phyloP scores from a whole-genome alignment of 2,888 invertebrate species.

The Teleogryllus oceanicus region DNA sequence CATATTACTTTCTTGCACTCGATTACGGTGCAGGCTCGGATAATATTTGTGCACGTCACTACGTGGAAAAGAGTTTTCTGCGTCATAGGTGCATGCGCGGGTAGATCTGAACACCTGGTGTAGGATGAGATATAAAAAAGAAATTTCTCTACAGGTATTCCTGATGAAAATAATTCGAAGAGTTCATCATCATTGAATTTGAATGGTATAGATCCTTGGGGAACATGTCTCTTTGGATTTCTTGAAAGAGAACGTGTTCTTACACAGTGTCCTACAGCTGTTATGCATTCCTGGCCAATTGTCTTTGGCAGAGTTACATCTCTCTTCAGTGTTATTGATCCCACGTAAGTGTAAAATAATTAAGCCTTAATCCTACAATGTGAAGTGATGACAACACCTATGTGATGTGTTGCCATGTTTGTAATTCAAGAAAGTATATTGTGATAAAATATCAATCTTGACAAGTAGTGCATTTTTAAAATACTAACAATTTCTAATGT shows the following conservation, averaged over 20 bases:
- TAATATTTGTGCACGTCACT: too few species aligned
- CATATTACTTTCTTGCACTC: too few species aligned
- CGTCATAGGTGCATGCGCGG: too few species aligned
- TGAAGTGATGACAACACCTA: too few species aligned
- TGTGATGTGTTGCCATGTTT: too few species aligned
- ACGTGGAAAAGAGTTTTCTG: too few species aligned
- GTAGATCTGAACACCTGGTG: too few species aligned
- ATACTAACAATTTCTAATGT: too few species aligned
- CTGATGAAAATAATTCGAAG: conserved; percentile 52
- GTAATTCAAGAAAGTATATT: too few species aligned
- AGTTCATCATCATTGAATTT: conserved; percentile 55
- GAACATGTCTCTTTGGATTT: conserved; percentile 82
- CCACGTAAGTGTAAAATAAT: conserved; percentile 64
- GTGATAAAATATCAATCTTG: too few species aligned
- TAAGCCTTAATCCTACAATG: background rate
- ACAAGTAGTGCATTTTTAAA: too few species aligned
- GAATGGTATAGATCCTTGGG: conserved; percentile 82
- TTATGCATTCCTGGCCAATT: conserved; percentile 93
- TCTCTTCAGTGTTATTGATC: conserved; percentile 90
- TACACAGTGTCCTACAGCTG: conserved; percentile 77
- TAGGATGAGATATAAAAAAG: background rate
- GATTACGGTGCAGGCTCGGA: too few species aligned
- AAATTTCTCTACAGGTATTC: conserved; percentile 46
- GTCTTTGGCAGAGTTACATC: conserved; percentile 87
- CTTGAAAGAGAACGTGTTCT: conserved; percentile 80